Evolutionary conservation across 2,888 invertebrate species (phyloP), one percentile per base, ranked within the genome.

Genomic region (Andrena dorsata): DNA sequence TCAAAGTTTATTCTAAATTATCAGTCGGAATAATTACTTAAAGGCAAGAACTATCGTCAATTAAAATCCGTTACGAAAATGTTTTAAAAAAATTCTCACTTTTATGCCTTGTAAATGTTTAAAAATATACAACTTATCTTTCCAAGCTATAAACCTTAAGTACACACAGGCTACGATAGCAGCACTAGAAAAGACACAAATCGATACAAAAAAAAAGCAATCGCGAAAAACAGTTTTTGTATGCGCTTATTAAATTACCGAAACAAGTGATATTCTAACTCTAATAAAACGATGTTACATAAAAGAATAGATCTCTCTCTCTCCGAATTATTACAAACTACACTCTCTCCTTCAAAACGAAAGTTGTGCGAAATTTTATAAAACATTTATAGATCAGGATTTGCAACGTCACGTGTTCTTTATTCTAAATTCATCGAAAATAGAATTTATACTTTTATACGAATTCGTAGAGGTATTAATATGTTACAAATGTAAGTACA

Each of bases 191-290:
- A 68, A 71, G 41, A 61, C 60, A 80, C 84, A 64, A 75, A 75
- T 53, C 10, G 10, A 82, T 79, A 75, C 72, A 88, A 77, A 86
- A 86, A 87, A 79, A 86, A 82, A 88, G 76, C 79, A 69, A 41
- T 77, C 72, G 75, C 61, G 69, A 82, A 88, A 82, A 88, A 86
- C 81, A 80, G 75, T 76, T 82, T 86, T 90, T 88, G 82, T 78
- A 87, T 63, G 76, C 77, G 65, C 28, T 68, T 73, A 77, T 61
- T 64, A 70, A 68, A 61, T 63, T 60, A 47, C 60, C 60, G 28
- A 60, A 60, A 70, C 58, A 61, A 66, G n/a, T 70, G 70, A 56
- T 41, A 78, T 66, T 58, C 28, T 20, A 72, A 60, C 47, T 61
- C 26, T 64, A 65, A 81, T 74, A 64, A 69, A 73, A 41, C 61